Percentiles rank a stretch among this genome's conserved stretches.
phyloP scores from a whole-genome alignment of 2,888 invertebrate genomes.

The Phytoseiulus persimilis region DNA sequence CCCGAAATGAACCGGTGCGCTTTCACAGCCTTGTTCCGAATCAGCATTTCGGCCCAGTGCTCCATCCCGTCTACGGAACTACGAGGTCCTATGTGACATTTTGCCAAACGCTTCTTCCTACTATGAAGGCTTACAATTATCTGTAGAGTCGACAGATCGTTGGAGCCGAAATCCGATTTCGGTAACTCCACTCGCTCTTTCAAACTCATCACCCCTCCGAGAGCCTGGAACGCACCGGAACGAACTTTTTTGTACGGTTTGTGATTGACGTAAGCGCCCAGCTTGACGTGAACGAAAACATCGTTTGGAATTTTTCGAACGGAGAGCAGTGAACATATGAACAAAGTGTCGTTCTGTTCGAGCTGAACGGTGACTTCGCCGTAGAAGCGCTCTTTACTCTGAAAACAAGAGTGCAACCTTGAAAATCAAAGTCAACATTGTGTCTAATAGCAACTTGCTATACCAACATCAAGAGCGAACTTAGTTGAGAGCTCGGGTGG shows the following conservation, averaged over 20 bases:
- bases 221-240: constrained; percentile 9
- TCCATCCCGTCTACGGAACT: constrained; percentile 5
- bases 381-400: not conserved
- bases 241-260: not conserved
- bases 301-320: constrained; percentile 14
- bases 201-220: not conserved
- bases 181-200: not conserved
- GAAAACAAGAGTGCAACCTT: not conserved
- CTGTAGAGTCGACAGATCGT: constrained; percentile 12
- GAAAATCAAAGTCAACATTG: not conserved
- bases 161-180: not conserved
- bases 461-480: no score
- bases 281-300: not conserved
- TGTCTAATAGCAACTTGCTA: not conserved
- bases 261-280: constrained; percentile 22
- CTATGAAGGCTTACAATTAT: constrained; percentile 17
- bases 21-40: not conserved
- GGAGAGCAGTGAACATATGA: constrained; percentile 11
- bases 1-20: not conserved
- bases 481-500: no score
- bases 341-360: constrained; percentile 15
- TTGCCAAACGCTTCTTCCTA: constrained; percentile 7
- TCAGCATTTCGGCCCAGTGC: constrained; percentile 23
- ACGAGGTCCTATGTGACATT: constrained; percentile 19
- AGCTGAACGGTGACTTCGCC: constrained; percentile 24